These are phyloP conservation scores for Dreissena rostriformis DNA, from an alignment of 1,140 invertebrate genomes.

Conservation along the genomic window DNA sequence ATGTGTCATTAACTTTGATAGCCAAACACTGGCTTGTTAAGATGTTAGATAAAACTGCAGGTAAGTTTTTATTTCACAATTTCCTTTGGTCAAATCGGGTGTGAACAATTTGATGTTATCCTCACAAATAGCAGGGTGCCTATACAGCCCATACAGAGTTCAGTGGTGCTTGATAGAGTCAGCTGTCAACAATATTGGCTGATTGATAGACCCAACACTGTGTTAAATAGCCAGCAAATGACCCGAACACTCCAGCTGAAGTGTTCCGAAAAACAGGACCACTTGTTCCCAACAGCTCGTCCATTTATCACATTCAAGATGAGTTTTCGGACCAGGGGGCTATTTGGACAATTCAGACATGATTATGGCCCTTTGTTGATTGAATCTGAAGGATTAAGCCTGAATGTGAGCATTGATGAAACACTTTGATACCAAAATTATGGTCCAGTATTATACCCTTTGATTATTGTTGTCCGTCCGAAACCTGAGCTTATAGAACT, in stretches of 20 bases:
- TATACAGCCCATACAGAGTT: background rate
- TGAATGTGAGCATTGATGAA: background rate
- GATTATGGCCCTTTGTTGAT: background rate
- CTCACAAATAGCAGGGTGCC: background rate
- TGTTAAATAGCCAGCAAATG: background rate
- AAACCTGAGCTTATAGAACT: too few species aligned
- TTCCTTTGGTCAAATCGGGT: conserved; percentile 1
- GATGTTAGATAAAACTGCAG: too few species aligned
- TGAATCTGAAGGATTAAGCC: background rate
- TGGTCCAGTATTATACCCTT: too few species aligned
- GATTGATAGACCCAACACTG: background rate
- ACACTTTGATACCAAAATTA: too few species aligned
- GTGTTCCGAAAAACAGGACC: background rate
- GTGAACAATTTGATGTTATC: conserved; percentile 6
- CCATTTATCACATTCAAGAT: background rate
- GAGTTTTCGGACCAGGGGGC: background rate
- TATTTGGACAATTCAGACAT: background rate
- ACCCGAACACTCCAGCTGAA: background rate
- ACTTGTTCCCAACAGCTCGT: background rate
- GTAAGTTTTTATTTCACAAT: background rate
- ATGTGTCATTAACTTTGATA: too few species aligned
- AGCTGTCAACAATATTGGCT: background rate
- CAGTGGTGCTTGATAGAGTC: background rate
- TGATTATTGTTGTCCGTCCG: too few species aligned
- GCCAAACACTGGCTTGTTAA: too few species aligned